Base-by-base conservation (phyloP, 2,797 vertebrate species). In the Enteromius unitaeniatus region DNA sequence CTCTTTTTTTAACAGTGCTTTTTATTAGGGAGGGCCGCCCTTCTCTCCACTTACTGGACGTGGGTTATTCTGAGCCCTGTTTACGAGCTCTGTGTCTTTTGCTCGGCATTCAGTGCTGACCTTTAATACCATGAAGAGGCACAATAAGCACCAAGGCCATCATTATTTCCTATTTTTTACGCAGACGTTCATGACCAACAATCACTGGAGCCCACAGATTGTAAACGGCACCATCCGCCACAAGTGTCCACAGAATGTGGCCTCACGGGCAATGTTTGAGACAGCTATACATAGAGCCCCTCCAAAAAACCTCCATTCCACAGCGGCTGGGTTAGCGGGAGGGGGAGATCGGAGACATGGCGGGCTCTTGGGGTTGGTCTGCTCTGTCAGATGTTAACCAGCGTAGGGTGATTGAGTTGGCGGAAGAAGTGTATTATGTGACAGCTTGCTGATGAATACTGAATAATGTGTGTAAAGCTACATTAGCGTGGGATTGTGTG, bases 371-470 rank as follows among this genome's bases (percentile, higher is more conserved):
- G 79, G 73, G 78, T 67, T 70, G 79, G 73, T 85, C 79, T 91
- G 92, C 91, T 89, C 91, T 85, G 89, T 92, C 91, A 93, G 88
- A 92, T 92, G 86, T 91, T 92, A 91, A 92, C 76, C 77, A 86
- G 84, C 45, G 64, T 81, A 34, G 84, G 65, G 65, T 83, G 78
- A 90, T 89, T 87, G 89, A 91, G 90, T 90, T 88, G 87, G 69
- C 67, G 26, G 91, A 92, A 90, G 85, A 78, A 92, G 86, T 87
- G 86, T 89, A 88, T 93, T 93, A 92, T 92, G 91, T 93, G 92
- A 92, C 92, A 94, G 90, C 91, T 93, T 92, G 90, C 78, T 92
- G 90, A 90, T 94, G 88, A 92, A 93, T 94, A 94, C 90, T 93
- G 90, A 92, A 92, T 92, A 91, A 80, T 85, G 80, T 87, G 82